Base-by-base conservation (phyloP, 1,140 invertebrate species). In the Arctopsyche grandis region DNA sequence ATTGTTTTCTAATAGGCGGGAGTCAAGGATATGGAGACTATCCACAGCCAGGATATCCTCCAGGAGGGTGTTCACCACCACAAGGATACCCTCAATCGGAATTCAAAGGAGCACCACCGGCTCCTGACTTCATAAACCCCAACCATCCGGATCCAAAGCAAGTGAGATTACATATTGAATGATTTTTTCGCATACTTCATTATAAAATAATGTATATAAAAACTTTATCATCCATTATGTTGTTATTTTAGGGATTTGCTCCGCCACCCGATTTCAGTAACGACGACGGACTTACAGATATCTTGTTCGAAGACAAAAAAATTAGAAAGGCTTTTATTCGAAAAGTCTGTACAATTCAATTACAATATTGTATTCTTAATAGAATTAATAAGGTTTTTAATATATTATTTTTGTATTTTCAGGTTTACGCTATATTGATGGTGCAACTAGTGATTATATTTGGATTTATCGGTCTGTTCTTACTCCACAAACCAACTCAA, bases 391-490 rank as follows among this genome's bases (percentile, higher is more conserved):
- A 38, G 3, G 7, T 38, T 38, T 38, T 38, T 38, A n/a, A n/a
- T n/a, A n/a, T 38, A 29, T 69, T 71, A 80, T 69, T 83, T 78
- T 82, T n/a, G n/a, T n/a, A n/a, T 85, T n/a, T n/a, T n/a, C n/a
- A 97, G 91, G 95, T 96, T 0, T 97, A 97, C 85, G 89, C 92
- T 4, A 97, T 97, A 83, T 86, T 97, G 9, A 92, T 93, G 90
- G 86, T 90, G 66, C 97, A 98, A 85, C 89, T 98, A 0, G 44
- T 92, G 0, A 90, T 98, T 14, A 97, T 96, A 1, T 88, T 95
- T 83, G 91, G 88, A 0, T 91, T 97, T 85, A 94, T 98, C 66
- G 88, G 91, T 0, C 83, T 96, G 5, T 96, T 97, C 83, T 84
- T 95, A 4, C 95, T 91, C 84, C 91, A 94, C 86, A 83, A 89